phyloP scores from a whole-genome alignment of 1,140 invertebrate species.

The Caenorhabditis inopinata region DNA sequence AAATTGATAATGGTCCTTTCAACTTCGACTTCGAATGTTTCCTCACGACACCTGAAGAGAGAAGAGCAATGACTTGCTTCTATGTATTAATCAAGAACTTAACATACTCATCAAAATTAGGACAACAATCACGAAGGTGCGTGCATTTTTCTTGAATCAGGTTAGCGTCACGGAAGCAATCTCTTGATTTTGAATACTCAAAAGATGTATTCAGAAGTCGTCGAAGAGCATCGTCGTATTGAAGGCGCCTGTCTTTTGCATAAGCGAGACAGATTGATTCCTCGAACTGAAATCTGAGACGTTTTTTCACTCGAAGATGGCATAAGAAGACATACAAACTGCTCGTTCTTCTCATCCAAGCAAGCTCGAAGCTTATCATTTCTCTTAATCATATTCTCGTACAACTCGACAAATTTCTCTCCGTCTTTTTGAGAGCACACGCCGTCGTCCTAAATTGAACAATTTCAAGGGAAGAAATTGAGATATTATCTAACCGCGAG shows the following conservation, averaged over 20 bases:
- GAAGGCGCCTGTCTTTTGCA: background rate
- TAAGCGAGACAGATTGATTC: slow-evolving; percentile 38
- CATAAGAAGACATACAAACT: slow-evolving; percentile 33
- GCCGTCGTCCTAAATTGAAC: background rate
- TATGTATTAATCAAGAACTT: background rate
- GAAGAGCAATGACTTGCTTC: no score
- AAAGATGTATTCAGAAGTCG: slow-evolving; percentile 21
- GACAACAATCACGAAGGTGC: slow-evolving; percentile 39
- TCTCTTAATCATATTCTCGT: slow-evolving; percentile 34
- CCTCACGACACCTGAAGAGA: slow-evolving; percentile 41
- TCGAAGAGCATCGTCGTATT: slow-evolving; percentile 17
- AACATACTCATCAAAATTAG: slow-evolving; percentile 43
- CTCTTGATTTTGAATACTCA: slow-evolving; percentile 7
- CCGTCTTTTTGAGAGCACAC: slow-evolving; percentile 27
- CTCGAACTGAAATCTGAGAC: slow-evolving; percentile 27
- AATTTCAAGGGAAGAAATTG: no score
- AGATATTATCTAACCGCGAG: no score
- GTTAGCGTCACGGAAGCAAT: slow-evolving; percentile 45
- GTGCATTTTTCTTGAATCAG: slow-evolving; percentile 43
- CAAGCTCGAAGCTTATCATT: slow-evolving; percentile 36
- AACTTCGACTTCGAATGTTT: slow-evolving; percentile 34
- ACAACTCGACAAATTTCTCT: slow-evolving; percentile 27
- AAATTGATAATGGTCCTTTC: slow-evolving; percentile 37
- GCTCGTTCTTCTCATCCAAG: slow-evolving; percentile 15
- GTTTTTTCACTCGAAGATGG: no score